Base-by-base conservation (phyloP, 2,797 vertebrate genomes). In the Spizella passerina region DNA sequence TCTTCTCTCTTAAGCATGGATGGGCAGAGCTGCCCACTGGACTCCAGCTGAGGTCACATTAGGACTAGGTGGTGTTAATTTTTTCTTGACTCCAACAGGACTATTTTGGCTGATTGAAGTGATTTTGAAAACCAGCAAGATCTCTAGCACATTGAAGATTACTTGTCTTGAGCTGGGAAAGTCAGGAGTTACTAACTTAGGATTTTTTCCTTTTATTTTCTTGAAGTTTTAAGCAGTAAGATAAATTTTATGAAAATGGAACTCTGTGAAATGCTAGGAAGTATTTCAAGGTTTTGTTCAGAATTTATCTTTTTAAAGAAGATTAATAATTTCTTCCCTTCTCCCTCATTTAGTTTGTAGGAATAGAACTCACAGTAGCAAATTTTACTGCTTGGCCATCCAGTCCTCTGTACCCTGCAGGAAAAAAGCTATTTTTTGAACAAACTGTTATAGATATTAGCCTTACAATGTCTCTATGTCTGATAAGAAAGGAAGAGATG, bases 351-450 rank as follows among this genome's bases (percentile, higher is more conserved):
- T 88, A 52, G 38, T 81, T 71, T 27, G n/a, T 27, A 77, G 57
- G 44, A 80, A 78, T 53, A 85, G 80, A 87, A 75, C 56, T 89
- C 50, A 49, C 43, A 73, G 81, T 36, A 91, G 71, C 23, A 84
- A 68, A 60, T 92, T 87, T 68, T 93, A 44, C 64, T 92, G 44
- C 81, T 82, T 85, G 71, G 38, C 17, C 44, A 80, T 73, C 47
- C 47, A 71, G 43, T 80, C 34, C 76, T 78, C 57, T 86, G 39
- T 81, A 71, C 41, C 49, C 64, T 85, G 55, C 49, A 94, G 63
- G 26, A 91, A 91, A 75, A 91, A 88, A 46, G 39, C 12, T 78
- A 56, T 73, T 93, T 92, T 94, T 90, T 83, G 59, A 92, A 90
- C 30, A 91, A 69, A 80, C 43, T 90, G 39, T 75, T 92, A 77